A percentile compares a stretch with the other conserved stretches of the same genome.
Conservation (phyloP, 2,888 invertebrate species). For the Apotomis capreana region DNA sequence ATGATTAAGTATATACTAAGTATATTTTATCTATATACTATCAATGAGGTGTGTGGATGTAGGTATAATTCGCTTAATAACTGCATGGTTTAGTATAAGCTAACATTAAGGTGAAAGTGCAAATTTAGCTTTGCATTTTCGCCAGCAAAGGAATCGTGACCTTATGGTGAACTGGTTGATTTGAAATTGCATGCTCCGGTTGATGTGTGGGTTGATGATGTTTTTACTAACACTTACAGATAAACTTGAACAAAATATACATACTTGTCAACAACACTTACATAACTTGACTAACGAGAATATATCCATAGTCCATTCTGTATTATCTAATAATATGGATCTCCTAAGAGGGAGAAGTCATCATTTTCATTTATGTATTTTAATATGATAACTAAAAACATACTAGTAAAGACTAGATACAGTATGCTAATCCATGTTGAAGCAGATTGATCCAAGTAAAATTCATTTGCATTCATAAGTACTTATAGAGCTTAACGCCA, state of each 20-base stretch:
- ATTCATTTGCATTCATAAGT: neutral
- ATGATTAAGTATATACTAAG: conserved; percentile 10
- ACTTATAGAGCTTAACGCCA: neutral
- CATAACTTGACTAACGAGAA: neutral
- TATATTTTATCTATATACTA: conserved; percentile 12
- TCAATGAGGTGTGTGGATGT: conserved; percentile 29
- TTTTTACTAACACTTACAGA: conserved; percentile 21
- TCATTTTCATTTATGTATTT: too few relatives aligned
- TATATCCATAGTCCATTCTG: neutral
- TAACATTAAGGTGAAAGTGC: conserved; percentile 18
- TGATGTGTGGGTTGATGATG: conserved; percentile 23
- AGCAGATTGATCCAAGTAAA: neutral
- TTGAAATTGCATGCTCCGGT: conserved; percentile 36
- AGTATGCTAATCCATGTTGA: neutral
- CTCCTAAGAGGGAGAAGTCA: too few relatives aligned
- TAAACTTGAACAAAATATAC: conserved; percentile 3
- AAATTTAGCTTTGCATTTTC: conserved; percentile 26
- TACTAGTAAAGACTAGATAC: neutral
- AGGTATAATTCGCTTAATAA: conserved; percentile 37
- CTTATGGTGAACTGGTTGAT: conserved; percentile 14
- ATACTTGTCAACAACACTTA: neutral
- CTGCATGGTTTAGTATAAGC: conserved; percentile 62
- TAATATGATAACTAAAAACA: too few relatives aligned
- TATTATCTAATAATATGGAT: too few relatives aligned
- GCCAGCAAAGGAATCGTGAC: conserved; percentile 1